A percentile compares a stretch with the other conserved stretches of the same genome.
These are phyloP conservation scores for Megaceryle alcyon DNA, from an alignment of 2,797 vertebrate species.

Conservation along the genomic window DNA sequence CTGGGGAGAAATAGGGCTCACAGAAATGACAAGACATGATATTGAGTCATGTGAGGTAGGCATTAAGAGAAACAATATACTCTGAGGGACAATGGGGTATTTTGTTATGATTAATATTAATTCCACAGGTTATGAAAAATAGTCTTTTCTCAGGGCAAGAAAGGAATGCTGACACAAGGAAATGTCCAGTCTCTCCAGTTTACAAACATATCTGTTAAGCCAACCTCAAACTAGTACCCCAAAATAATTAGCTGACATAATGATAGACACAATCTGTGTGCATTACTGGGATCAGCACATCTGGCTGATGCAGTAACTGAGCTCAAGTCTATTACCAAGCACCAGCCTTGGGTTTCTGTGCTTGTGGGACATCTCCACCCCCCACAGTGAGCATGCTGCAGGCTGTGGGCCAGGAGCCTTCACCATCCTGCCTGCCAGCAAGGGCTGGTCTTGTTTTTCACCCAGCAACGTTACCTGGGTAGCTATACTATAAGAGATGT, in stretches of 20 bases:
- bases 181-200: neutral
- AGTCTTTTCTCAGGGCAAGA: neutral
- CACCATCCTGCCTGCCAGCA: neutral
- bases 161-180: neutral
- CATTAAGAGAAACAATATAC: neutral
- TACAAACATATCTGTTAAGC: neutral
- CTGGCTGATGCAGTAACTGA: neutral
- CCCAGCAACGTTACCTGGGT: neutral
- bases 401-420: neutral
- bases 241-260: neutral
- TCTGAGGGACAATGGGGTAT: neutral
- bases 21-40: neutral
- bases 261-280: too few relatives aligned
- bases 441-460: neutral
- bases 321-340: neutral
- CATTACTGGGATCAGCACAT: neutral
- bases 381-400: fast-evolving
- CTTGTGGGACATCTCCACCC: neutral
- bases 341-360: neutral
- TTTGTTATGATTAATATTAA: neutral
- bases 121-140: neutral
- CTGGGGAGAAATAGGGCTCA: neutral
- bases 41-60: neutral
- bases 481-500: neutral
- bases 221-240: neutral